Conservation (phyloP, 2,797 vertebrate species). For the Crax fasciolata region DNA sequence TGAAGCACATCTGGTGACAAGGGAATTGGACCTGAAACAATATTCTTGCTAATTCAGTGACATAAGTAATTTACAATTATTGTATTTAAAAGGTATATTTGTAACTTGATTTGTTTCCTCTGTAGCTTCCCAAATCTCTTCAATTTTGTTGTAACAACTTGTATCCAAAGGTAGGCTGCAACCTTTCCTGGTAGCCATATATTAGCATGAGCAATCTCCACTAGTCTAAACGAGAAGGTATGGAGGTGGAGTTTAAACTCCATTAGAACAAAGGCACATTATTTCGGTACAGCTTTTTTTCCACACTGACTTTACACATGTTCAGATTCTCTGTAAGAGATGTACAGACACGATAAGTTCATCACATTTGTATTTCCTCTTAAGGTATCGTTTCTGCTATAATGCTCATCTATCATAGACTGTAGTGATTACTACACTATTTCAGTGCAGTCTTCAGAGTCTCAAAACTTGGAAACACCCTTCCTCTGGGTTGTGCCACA, state of each 20-base stretch:
- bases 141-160: neutral
- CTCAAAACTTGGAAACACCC: accelerated
- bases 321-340: neutral
- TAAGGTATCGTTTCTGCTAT: neutral
- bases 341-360: neutral
- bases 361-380: neutral
- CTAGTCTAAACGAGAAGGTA: neutral
- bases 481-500: neutral
- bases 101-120: neutral
- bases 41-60: neutral
- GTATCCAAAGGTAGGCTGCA: neutral
- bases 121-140: neutral
- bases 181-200: neutral
- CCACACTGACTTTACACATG: neutral
- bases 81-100: neutral
- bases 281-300: neutral
- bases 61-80: neutral
- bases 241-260: neutral
- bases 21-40: neutral
- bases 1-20: constrained; percentile 11
- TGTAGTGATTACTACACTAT: neutral
- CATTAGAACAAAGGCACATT: neutral
- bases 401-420: neutral
- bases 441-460: neutral
- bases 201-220: neutral